A percentile compares a stretch with the other conserved stretches of the same genome.
Evolutionary conservation across 2,888 invertebrate species (phyloP).

Genomic region (Apamea monoglypha): DNA sequence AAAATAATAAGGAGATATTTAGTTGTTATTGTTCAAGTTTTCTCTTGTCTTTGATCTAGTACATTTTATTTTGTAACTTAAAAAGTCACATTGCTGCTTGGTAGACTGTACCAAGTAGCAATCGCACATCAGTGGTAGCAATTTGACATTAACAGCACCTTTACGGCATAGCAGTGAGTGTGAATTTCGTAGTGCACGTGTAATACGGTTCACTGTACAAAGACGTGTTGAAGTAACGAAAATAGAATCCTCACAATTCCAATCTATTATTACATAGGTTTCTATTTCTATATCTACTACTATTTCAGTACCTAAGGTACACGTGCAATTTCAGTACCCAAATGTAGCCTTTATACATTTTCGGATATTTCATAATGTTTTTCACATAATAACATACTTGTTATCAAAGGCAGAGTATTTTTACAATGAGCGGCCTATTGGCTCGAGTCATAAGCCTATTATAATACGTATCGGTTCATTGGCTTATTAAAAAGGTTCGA

Average conservation of each 20-base stretch:
- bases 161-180: background rate
- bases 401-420: conserved; percentile 48
- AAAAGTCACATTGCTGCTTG: background rate
- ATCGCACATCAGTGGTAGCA: background rate
- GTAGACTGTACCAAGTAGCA: too few species aligned
- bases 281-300: background rate
- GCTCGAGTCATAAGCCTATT: conserved; percentile 22
- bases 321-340: background rate
- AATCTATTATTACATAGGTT: background rate
- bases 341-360: background rate
- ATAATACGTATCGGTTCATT: conserved; percentile 47
- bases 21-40: background rate
- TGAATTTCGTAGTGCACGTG: background rate
- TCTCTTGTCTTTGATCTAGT: background rate
- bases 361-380: conserved; percentile 3
- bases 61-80: background rate
- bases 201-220: too few species aligned
- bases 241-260: background rate
- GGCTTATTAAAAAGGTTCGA: conserved; percentile 54
- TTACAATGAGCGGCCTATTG: conserved; percentile 19
- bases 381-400: background rate
- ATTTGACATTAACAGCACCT: background rate
- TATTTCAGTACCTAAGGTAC: background rate
- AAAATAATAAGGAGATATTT: background rate
- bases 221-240: too few species aligned